Base-by-base conservation (phyloP, 1,140 invertebrate species). In the Lethrus apterus region DNA sequence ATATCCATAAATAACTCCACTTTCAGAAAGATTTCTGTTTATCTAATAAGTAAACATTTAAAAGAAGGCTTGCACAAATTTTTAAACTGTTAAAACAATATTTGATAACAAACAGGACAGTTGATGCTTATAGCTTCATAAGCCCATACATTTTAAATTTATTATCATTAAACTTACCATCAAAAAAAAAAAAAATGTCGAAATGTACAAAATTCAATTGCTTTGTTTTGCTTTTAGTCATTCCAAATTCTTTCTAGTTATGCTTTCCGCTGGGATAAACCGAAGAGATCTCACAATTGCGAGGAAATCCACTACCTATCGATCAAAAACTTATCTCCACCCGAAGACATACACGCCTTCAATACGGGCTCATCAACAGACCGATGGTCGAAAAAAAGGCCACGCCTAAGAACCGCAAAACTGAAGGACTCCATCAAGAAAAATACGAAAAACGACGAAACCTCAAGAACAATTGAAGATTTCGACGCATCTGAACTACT, bases 311-410 rank as follows among this genome's bases (percentile, higher is more conserved):
- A 36, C 21, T 41, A 8, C 13, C 24, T 47, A 13, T 19, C 46
- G 13, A 18, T 47, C 23, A 29, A 26, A 9, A 38, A 47, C 10
- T 41, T 47, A 21, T 32, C 24, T 4, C 24, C 41, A 17, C 46
- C 46, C 1, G 35, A 40, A 40, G 14, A 40, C 21, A 13, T 47
- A 41, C 17, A 26, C 3, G 9, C 38, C 4, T 51, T 51, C 7
- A 57, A 57, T 33, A 49, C 45, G 0, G 55, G 53, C 5, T n/a
- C 33, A n/a, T 51, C 55, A 1, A 9, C 50, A 24, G 30, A 52
- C n/a, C 40, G 43, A 45, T 59, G 57, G 57, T 43, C 53, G 0
- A 53, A 40, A 14, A 57, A 57, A 47, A 48, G 34, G 14, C 53
- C 55, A 4, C 51, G 52, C 20, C 21, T 55, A 21, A 51, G 38